Base-by-base conservation (phyloP, 1,140 invertebrate species). In the Formica selysi region DNA sequence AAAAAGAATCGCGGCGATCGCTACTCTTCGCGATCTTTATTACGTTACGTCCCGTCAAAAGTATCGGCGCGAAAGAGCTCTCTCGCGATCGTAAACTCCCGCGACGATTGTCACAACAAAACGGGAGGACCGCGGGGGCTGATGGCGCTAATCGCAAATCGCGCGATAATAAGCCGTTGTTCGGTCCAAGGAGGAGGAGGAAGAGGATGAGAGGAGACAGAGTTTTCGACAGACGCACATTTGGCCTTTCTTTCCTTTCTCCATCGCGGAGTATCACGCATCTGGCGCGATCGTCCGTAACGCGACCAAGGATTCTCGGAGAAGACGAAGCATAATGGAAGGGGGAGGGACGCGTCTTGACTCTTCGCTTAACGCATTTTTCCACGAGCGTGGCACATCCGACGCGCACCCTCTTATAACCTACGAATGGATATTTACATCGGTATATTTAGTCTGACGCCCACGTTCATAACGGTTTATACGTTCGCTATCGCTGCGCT, bases 401-500 rank as follows among this genome's bases (percentile, higher is more conserved):
- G 36, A 26, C 61, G 48, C 48, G 16, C 62, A 54, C 79, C 89
- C 88, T 78, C 79, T 64, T 85, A 62, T 68, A 68, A 80, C 73
- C 68, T 71, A 44, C 71, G 85, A 32, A 16, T 48, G 79, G 62
- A 90, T 87, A 90, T 90, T 90, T 90, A 90, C 89, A 90, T 87
- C 85, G 88, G 84, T 89, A 89, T 89, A 90, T 90, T 90, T 90
- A 90, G 88, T 90, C 89, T 79, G 86, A 87, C 86, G 79, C 89
- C 89, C 87, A 90, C 89, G 62, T 85, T 89, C 86, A 87, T 90
- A 90, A 90, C 88, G 84, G 88, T 89, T 90, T 90, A 32, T 32
- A 81, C 76, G 76, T 76, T 70, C 76, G 86, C 74, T 87, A 87
- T 90, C 79, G 79, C 74, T 65, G 36, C 85, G 81, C 89, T 91